Evolutionary conservation across 2,888 invertebrate genomes (phyloP).

Genomic region (Teleogryllus oceanicus): DNA sequence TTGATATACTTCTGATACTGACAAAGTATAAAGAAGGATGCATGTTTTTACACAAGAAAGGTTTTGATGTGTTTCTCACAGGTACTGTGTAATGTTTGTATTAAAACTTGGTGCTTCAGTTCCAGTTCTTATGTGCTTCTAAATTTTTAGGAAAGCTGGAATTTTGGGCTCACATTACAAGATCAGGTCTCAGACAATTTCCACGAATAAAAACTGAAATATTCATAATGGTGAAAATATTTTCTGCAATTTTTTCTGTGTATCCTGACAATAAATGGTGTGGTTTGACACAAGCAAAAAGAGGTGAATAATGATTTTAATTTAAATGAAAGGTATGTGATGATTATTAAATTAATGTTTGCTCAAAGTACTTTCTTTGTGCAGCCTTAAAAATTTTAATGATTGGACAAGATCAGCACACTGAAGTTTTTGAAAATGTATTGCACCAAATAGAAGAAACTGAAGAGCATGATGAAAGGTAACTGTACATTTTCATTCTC

Average conservation of each 20-base stretch:
- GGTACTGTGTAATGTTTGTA: background rate
- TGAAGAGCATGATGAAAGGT: constrained; percentile 7
- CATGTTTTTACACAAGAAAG: background rate
- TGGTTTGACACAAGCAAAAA: background rate
- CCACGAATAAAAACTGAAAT: background rate
- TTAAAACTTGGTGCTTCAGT: background rate
- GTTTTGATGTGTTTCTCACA: background rate
- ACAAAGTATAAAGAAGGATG: background rate
- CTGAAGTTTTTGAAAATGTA: background rate
- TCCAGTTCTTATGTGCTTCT: too few species aligned
- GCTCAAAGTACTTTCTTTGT: background rate
- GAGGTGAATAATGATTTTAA: background rate
- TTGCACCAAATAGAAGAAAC: background rate
- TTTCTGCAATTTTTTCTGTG: background rate
- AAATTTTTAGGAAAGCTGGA: background rate
- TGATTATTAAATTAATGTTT: background rate
- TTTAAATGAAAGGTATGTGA: background rate
- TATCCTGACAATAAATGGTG: background rate
- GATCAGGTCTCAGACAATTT: background rate
- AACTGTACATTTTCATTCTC: background rate
- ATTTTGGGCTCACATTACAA: background rate
- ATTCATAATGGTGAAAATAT: background rate
- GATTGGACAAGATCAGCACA: background rate
- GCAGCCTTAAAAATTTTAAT: background rate
- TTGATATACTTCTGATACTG: background rate